Evolutionary conservation across 2,113 vertebrate species (phyloP).

Genomic region (Bos javanicus): DNA sequence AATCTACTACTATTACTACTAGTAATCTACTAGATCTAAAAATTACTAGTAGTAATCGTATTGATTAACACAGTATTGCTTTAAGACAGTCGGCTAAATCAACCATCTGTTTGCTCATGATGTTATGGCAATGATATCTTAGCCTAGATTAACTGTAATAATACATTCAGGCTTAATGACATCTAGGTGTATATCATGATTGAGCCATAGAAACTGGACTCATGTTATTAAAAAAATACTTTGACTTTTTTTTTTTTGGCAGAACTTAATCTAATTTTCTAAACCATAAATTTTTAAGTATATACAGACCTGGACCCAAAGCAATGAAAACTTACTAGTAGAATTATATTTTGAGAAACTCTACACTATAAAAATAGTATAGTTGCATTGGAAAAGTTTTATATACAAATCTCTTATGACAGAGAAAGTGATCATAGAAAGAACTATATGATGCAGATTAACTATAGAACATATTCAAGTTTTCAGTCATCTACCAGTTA

Average conservation of each 20-base stretch:
- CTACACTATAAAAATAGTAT: not conserved
- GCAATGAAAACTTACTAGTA: not conserved
- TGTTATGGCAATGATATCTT: constrained; percentile 31
- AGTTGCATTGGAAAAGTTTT: not conserved
- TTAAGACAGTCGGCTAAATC: constrained; percentile 26
- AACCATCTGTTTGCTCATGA: constrained; percentile 1
- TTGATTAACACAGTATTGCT: constrained; percentile 30
- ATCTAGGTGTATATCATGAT: not conserved
- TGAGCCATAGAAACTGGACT: not conserved
- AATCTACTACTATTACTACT: too few species aligned
- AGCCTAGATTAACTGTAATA: constrained; percentile 10
- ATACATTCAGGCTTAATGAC: not conserved
- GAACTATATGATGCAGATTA: not conserved
- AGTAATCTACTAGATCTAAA: too few species aligned
- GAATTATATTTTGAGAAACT: not conserved
- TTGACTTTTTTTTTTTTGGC: not conserved
- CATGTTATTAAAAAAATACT: not conserved
- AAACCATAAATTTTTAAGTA: not conserved
- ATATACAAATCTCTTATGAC: not conserved
- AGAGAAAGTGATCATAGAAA: not conserved
- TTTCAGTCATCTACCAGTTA: not conserved
- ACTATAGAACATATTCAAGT: not conserved
- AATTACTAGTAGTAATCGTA: not conserved
- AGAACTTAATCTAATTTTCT: not conserved
- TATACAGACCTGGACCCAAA: not conserved